Percentiles rank a stretch among this genome's conserved stretches.
These are phyloP conservation scores for Drosophila kambysellisi DNA, from an alignment of 2,888 invertebrate species.

Conservation along the genomic window DNA sequence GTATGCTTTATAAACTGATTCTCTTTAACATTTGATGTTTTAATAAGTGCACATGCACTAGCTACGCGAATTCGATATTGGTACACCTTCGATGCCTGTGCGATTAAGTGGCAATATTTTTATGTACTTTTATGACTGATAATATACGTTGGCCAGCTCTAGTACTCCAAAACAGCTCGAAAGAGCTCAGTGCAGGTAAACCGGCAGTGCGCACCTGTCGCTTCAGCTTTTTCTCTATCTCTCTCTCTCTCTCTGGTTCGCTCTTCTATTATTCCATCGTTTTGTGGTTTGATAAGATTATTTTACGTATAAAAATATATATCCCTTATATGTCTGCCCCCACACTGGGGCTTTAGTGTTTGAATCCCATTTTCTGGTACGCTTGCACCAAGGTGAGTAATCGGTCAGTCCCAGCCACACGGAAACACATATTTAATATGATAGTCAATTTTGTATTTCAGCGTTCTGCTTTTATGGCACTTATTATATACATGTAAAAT, in stretches of 20 bases:
- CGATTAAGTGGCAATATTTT: conserved; percentile 63
- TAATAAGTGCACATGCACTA: conserved; percentile 60
- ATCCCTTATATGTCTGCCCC: conserved; percentile 43
- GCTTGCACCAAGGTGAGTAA: conserved; percentile 52
- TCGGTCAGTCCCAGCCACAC: conserved; percentile 34
- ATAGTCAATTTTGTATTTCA: conserved; percentile 62
- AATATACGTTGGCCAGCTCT: conserved; percentile 42
- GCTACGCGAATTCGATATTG: conserved; percentile 40
- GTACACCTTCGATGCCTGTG: conserved; percentile 34
- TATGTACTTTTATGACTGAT: conserved; percentile 52
- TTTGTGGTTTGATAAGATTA: conserved; percentile 68
- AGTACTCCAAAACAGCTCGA: conserved; percentile 25
- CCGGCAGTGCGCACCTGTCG: conserved; percentile 68
- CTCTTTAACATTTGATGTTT: conserved; percentile 21
- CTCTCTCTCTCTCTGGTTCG: conserved; percentile 4
- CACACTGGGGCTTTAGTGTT: conserved; percentile 8
- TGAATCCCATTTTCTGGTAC: conserved; percentile 42
- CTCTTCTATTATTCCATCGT: conserved; percentile 45
- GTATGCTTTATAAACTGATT: conserved; percentile 37
- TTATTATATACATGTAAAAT: conserved; percentile 71
- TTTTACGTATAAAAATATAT: conserved; percentile 61
- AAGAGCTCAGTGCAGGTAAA: conserved; percentile 49
- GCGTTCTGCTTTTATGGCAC: conserved; percentile 76
- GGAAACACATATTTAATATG: conserved; percentile 30
- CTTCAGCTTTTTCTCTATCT: conserved; percentile 15